These are phyloP conservation scores for Ruditapes philippinarum DNA, from an alignment of 1,140 invertebrate species.

Conservation along the genomic window DNA sequence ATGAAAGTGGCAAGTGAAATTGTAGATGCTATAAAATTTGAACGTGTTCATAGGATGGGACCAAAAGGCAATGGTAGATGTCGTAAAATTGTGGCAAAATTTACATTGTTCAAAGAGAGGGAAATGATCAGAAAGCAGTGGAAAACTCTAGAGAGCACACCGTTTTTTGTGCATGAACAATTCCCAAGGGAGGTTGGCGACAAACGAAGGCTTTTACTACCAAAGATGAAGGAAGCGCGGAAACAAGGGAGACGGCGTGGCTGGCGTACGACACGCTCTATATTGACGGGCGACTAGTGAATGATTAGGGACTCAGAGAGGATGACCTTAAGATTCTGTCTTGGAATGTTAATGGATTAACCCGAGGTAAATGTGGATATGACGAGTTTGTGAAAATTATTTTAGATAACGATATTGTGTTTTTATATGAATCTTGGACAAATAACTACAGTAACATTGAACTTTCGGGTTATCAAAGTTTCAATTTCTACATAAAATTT, in stretches of 20 bases:
- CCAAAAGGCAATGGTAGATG: neutral
- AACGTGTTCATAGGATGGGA: conserved; percentile 5
- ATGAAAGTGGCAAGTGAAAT: neutral
- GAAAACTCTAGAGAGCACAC: conserved; percentile 13
- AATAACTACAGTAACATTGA: neutral
- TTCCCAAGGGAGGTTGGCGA: neutral
- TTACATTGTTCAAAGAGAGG: neutral
- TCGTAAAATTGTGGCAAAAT: conserved; percentile 4
- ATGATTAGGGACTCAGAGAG: neutral
- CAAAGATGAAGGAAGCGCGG: neutral
- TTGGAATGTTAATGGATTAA: no score
- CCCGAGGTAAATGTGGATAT: neutral
- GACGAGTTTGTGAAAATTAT: conserved; percentile 29
- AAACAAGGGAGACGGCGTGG: neutral
- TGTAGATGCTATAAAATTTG: neutral
- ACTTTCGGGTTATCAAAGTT: no score
- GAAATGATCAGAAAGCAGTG: conserved; percentile 5
- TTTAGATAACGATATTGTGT: conserved; percentile 27
- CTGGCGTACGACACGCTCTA: conserved; percentile 20
- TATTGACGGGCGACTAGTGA: neutral
- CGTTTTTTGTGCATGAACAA: conserved; percentile 2
- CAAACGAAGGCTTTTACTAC: neutral
- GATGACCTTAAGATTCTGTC: conserved; percentile 17
- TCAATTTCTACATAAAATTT: no score
- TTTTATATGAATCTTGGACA: conserved; percentile 48